Conservation (phyloP, 2,888 invertebrate genomes). For the Agapetus fuscipes region DNA sequence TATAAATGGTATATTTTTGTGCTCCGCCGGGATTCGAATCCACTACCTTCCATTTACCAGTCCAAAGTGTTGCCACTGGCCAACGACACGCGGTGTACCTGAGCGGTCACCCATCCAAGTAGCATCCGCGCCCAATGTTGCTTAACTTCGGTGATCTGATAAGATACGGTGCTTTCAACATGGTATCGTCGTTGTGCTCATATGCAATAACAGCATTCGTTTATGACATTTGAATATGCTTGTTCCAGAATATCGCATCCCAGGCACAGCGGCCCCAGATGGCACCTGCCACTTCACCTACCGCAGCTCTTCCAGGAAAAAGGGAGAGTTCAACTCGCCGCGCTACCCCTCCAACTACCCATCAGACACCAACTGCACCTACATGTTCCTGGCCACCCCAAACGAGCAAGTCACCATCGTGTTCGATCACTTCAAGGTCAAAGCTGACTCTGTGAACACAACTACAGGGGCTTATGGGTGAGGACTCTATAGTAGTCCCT, state of each 20-base stretch:
- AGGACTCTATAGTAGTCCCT: conserved; percentile 24
- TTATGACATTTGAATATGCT: too few species aligned
- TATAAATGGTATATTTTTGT: too few species aligned
- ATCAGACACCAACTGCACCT: conserved; percentile 89
- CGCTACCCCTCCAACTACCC: conserved; percentile 96
- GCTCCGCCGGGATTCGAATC: too few species aligned
- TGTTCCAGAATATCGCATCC: conserved; percentile 78
- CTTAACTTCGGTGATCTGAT: too few species aligned
- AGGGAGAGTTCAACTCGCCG: conserved; percentile 91
- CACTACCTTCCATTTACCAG: too few species aligned
- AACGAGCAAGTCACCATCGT: conserved; percentile 86
- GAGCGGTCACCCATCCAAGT: too few species aligned
- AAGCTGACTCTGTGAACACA: conserved; percentile 69
- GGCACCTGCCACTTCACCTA: conserved; percentile 90
- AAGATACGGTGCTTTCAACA: too few species aligned
- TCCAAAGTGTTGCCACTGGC: too few species aligned
- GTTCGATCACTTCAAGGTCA: conserved; percentile 86
- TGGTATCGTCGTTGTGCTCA: too few species aligned
- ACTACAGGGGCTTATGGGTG: conserved; percentile 69
- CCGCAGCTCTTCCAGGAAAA: conserved; percentile 74
- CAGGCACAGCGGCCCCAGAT: conserved; percentile 87
- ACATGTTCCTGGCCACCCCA: conserved; percentile 75
- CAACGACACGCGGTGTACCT: too few species aligned
- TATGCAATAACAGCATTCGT: too few species aligned
- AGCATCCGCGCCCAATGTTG: too few species aligned